phyloP scores from a whole-genome alignment of 2,888 invertebrate genomes.

The Dasysyrphus tricinctus region DNA sequence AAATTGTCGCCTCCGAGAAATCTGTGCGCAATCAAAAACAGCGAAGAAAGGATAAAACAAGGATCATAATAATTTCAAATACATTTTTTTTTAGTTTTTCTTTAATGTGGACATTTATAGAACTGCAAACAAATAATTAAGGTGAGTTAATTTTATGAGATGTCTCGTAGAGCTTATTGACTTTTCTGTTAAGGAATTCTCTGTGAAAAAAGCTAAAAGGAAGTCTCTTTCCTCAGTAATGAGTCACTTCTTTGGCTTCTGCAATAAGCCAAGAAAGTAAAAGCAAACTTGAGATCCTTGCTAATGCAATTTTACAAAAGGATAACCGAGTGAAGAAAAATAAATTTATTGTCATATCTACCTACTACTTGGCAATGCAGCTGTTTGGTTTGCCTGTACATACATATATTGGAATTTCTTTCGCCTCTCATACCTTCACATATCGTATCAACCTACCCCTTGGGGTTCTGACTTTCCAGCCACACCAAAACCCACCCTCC shows the following conservation, averaged over 20 bases:
- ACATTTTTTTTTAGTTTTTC: neutral
- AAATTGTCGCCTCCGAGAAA: slow-evolving; percentile 43
- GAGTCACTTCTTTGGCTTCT: slow-evolving; percentile 58
- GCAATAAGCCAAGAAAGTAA: neutral
- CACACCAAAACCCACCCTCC: slow-evolving; percentile 25
- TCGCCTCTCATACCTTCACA: slow-evolving; percentile 9
- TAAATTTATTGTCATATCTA: slow-evolving; percentile 16
- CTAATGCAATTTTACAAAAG: neutral
- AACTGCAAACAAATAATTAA: slow-evolving; percentile 2
- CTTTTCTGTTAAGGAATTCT: slow-evolving; percentile 23
- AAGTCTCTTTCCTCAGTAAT: slow-evolving; percentile 40
- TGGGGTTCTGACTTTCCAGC: slow-evolving; percentile 11
- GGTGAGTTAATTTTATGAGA: slow-evolving; percentile 42
- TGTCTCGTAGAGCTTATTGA: neutral
- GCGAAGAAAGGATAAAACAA: slow-evolving; percentile 52
- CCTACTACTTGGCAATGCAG: slow-evolving; percentile 45
- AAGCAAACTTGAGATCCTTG: slow-evolving; percentile 16
- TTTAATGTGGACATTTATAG: neutral
- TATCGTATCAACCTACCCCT: slow-evolving; percentile 4
- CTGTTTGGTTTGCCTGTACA: slow-evolving; percentile 30
- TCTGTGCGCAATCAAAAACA: slow-evolving; percentile 54
- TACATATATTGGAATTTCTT: slow-evolving; percentile 47
- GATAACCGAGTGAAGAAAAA: neutral
- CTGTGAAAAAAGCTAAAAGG: slow-evolving; percentile 4
- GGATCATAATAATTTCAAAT: slow-evolving; percentile 24